Base-by-base conservation (phyloP, 2,113 vertebrate genomes). In the Motacilla alba region DNA sequence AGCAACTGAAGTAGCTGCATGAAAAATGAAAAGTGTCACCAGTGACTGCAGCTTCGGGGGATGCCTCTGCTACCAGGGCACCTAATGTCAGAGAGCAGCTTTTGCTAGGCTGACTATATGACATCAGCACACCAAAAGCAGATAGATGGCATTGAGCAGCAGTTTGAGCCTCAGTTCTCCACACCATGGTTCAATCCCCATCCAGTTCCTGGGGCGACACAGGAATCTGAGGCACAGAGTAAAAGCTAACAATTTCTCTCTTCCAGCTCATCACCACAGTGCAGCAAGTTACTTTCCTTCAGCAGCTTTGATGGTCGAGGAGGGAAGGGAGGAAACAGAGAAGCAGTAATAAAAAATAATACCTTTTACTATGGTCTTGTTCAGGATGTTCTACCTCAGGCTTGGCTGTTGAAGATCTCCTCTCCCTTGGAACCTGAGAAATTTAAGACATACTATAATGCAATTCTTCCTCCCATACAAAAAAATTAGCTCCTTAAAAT, bases 351-450 rank as follows among this genome's bases (percentile, higher is more conserved):
- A 49, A 76, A 70, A 93, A 73, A 31, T 19, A 78, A 82, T 97
- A 99, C 99, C 99, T 99, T 99, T 99, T 99, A 98, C 98, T 99
- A 95, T 98, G 99, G 97, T 99, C 99, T 89, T 99, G 98, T 95
- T 99, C 99, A 78, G 98, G 98, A 96, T 98, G 98, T 89, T 99
- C 98, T 28, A 98, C 95, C 60, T 99, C 99, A n/a, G 98, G 96
- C 96, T 99, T 99, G 88, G 96, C 98, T 79, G 98, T 97, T 7
- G 98, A 98, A 94, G 98, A 98, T 96, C 99, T 98, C 94, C 99
- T 99, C 47, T 99, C 99, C 90, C 99, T 98, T 75, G 99, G 99
- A 97, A 99, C 99, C 99, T 99, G 96, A 60, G 81, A 92, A 93
- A 91, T 37, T 43, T n/a, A 83, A 74, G 41, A 83, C 37, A 35